Base-by-base conservation (phyloP, 2,113 vertebrate species). In the Megaceryle maxima region DNA sequence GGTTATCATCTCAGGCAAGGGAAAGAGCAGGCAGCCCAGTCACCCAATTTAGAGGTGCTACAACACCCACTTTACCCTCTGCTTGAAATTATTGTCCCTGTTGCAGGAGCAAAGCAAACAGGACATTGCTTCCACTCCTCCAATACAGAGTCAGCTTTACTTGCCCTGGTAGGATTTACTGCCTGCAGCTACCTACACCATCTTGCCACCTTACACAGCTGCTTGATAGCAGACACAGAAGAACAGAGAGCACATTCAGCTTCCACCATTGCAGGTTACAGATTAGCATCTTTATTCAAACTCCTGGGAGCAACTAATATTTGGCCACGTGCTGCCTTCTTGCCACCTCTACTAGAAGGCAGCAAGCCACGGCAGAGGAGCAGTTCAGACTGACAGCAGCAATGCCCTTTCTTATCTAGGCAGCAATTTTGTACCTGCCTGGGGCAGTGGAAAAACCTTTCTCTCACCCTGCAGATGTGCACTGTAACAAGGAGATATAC, bases 401-500 rank as follows among this genome's bases (percentile, higher is more conserved):
- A 87, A 19, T 94, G 83, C 69, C 86, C 88, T 77, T 67, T 59
- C 60, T 94, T 88, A 70, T 70, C 91, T 43, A 66, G 37, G 55
- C 73, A 91, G 56, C 51, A 78, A 18, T 48, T 81, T 44, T 59
- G 39, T 84, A 88, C 93, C 95, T 96, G 90, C 88, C 93, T 81
- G 56, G 39, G 76, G 93, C 94, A 83, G 43, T 48, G 56, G 43
- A 92, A 91, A 60, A 96, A 44, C 50, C 91, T 92, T 81, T 43
- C n/a, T 88, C 66, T 78, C 80, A 56, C 51, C 77, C 64, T 79
- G 56, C 29, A 94, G 76, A 78, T 56, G 56, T 2, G 18, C 35
- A 10, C 56, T 56, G 13, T 44, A 73, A 74, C 22, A 55, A 83
- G 43, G 76, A 51, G 76, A 90, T 72, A 35, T 2, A 43, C 57